A percentile compares a stretch with the other conserved stretches of the same genome.
Evolutionary conservation across 2,888 invertebrate genomes (phyloP).

Genomic region (Meta bourneti): DNA sequence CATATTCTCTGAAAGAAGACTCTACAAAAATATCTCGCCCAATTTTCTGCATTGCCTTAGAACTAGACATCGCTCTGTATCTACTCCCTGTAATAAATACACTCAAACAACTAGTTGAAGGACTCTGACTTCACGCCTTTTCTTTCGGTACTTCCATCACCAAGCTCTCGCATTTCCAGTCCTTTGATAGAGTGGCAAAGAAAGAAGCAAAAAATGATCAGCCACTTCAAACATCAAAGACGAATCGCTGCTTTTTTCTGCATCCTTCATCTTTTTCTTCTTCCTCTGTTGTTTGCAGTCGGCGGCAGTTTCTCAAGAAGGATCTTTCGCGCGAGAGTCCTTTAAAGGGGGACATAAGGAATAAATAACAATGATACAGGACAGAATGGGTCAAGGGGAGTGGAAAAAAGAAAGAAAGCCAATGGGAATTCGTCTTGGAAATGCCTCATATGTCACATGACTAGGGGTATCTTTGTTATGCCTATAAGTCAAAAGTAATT

Average conservation of each 20-base stretch:
- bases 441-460: neutral
- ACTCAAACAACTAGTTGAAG: too few species aligned
- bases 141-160: neutral
- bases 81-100: too few species aligned
- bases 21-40: too few species aligned
- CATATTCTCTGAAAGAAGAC: too few species aligned
- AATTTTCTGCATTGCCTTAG: too few species aligned
- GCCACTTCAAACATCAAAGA: neutral
- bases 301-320: slow-evolving; percentile 19
- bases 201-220: neutral
- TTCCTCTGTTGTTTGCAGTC: slow-evolving; percentile 4
- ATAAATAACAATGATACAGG: slow-evolving; percentile 36
- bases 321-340: slow-evolving; percentile 22
- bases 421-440: slow-evolving; percentile 7
- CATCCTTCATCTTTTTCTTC: neutral
- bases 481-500: neutral
- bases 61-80: too few species aligned
- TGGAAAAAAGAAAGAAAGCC: neutral
- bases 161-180: neutral
- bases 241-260: neutral
- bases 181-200: neutral
- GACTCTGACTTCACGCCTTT: neutral
- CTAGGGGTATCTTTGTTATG: neutral
- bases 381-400: neutral
- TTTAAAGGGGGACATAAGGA: slow-evolving; percentile 1